Conservation (phyloP, 2,797 vertebrate genomes). For the Chaenodraco wilsoni region DNA sequence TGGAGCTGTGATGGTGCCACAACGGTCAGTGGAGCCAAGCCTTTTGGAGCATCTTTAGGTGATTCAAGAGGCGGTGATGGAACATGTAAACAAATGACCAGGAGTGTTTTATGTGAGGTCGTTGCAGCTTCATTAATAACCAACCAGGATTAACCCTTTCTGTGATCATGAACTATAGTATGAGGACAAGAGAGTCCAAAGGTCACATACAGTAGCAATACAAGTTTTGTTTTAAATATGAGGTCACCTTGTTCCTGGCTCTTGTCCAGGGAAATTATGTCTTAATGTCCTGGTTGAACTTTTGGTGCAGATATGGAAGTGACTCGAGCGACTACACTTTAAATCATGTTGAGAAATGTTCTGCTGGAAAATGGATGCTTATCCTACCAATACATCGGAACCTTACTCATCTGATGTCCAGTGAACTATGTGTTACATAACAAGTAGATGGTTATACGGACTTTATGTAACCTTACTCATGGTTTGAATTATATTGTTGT, state of each 20-base stretch:
- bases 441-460: conserved; percentile 38
- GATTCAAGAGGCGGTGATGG: background rate
- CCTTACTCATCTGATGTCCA: conserved; percentile 38
- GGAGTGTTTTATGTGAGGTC: background rate
- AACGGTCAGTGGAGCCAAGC: conserved; percentile 17
- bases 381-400: conserved; percentile 5
- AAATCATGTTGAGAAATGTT: conserved; percentile 4
- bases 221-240: background rate
- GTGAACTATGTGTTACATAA: conserved; percentile 64
- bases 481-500: conserved; percentile 3
- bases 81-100: conserved; percentile 20
- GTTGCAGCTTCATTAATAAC: conserved; percentile 16
- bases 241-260: conserved; percentile 24
- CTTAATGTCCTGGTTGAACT: background rate
- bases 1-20: conserved; percentile 30
- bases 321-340: background rate
- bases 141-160: background rate
- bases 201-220: conserved; percentile 5
- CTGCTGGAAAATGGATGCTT: background rate
- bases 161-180: background rate
- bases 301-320: background rate
- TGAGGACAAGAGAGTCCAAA: conserved; percentile 1
- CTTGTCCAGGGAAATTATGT: conserved; percentile 21
- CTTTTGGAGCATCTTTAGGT: conserved; percentile 13
- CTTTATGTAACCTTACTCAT: conserved; percentile 63